Base-by-base conservation (phyloP, 2,888 invertebrate species). In the Opisthograptis luteolata region DNA sequence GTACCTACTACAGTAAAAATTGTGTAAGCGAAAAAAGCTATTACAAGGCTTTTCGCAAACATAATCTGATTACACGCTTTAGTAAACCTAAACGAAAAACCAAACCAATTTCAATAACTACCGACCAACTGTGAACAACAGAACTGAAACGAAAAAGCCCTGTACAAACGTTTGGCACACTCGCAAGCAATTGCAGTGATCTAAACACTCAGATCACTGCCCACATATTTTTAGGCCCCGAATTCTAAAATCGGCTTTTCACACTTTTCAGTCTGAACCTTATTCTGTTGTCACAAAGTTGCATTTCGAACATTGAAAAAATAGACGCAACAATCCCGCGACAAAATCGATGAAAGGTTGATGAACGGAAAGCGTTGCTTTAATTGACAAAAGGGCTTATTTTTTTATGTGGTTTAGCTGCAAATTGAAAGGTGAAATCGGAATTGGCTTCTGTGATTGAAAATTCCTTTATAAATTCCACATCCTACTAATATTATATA, bases 261-360 rank as follows among this genome's bases (percentile, higher is more conserved):
- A 1, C 22, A 19, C 24, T 20, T n/a, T 22, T 24, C n/a, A 32
- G 22, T 9, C 20, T 30, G n/a, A 2, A 50, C 43, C 15, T 35
- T 50, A 40, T 4, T 0, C 3, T 7, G 0, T 25, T n/a, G 27
- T 6, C 2, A 20, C 43, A 55, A 1, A 37, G 43, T 30, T 34
- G 4, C 28, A n/a, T 8, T 39, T 55, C 25, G 24, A 13, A 12
- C 10, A n/a, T 3, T 3, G 8, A n/a, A 7, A 2, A 13, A 25
- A 7, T 22, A 12, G 28, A 20, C 9, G 15, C 12, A 20, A 15
- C 30, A 17, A 30, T 39, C 30, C 35, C 47, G 55, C 53, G 60
- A 60, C 64, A 59, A 70, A 70, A 72, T 72, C 72, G 65, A 72
- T 72, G 65, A 55, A 43, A 55, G 49, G 55, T 55, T 68, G 70